These are phyloP conservation scores for Aporophyla lueneburgensis DNA, from an alignment of 2,888 invertebrate genomes.

Conservation along the genomic window DNA sequence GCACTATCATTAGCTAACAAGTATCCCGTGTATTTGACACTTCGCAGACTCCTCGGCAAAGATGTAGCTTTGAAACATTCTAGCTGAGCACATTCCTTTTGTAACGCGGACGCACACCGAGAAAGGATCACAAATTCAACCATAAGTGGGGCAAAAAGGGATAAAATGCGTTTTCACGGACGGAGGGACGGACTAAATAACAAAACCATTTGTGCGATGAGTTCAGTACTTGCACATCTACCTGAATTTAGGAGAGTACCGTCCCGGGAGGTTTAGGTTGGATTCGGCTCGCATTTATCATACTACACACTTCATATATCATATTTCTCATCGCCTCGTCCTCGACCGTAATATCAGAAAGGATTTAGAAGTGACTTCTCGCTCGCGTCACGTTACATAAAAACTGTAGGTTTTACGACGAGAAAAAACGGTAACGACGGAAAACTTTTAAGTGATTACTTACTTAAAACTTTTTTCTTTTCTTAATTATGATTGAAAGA, in stretches of 20 bases:
- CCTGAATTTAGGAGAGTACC: conserved; percentile 43
- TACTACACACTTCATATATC: conserved; percentile 47
- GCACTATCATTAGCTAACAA: conserved; percentile 53
- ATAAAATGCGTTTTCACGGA: conserved; percentile 57
- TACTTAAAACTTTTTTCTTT: conserved; percentile 49
- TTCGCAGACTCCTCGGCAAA: conserved; percentile 13
- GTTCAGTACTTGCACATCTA: conserved; percentile 48
- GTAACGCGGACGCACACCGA: conserved; percentile 25
- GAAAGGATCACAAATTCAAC: conserved; percentile 48
- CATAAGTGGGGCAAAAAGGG: conserved; percentile 49
- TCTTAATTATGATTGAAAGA: conserved; percentile 54
- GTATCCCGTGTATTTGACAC: conserved; percentile 38
- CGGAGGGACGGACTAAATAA: conserved; percentile 43
- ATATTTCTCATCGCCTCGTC: conserved; percentile 42
- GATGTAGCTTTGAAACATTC: conserved; percentile 46
- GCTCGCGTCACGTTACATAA: conserved; percentile 9
- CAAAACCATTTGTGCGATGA: conserved; percentile 54
- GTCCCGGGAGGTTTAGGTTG: conserved; percentile 39
- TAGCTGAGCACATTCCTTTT: conserved; percentile 48
- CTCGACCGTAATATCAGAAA: conserved; percentile 33
- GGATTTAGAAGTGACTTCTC: conserved; percentile 47
- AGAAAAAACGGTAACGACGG: conserved; percentile 36
- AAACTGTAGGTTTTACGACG: conserved; percentile 9
- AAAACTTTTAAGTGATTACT: conserved; percentile 50
- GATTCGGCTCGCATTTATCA: conserved; percentile 56